Base-by-base conservation (phyloP, 1,140 invertebrate genomes). In the Paracyclopina nana region DNA sequence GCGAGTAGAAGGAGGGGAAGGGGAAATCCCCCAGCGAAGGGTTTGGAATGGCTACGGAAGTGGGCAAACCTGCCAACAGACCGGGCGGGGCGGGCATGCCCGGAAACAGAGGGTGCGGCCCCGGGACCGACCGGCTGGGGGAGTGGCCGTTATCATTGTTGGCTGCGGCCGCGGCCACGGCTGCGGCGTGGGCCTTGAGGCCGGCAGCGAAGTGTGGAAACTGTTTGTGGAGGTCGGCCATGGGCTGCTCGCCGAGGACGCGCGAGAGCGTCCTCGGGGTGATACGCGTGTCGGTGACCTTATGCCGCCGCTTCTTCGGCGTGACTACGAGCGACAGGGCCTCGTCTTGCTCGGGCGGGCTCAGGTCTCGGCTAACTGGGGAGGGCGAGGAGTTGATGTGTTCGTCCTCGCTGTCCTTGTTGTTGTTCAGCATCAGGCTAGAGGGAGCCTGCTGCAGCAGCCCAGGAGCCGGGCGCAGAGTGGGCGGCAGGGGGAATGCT, bases 271-370 rank as follows among this genome's bases (percentile, higher is more conserved):
- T 86, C 51, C 84, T 72, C 4, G 88, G 87, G 8, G 87, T 92
- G 51, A 95, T 83, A 53, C 90, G 73, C 31, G 88, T 92, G 63
- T 95, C 88, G 12, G 88, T 95, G 50, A 95, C 71, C 77, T 95
- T 95, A 62, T 94, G 88, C 16, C 88, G 72, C 69, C 92, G 94
- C 69, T 88, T 90, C 67, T 92, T 92, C 0, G 85, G 83, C 22
- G 82, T 80, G 53, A 94, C 85, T 22, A 94, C 85, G 55, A 94
- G 72, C 58, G 85, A 85, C 9, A 94, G 73, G 0, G 88, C 65
- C 65, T 94, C 88, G 60, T 87, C 90, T 64, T 94, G 87, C 45
- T 67, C 64, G 16, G 54, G 56, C 34, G 57, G 56, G n/a, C 53
- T 41, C 18, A 44, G 52, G 50, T 55, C 53, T 46, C 53, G 55